Base-by-base conservation (phyloP, 2,888 invertebrate genomes). In the Pristionchus entomophagus region DNA sequence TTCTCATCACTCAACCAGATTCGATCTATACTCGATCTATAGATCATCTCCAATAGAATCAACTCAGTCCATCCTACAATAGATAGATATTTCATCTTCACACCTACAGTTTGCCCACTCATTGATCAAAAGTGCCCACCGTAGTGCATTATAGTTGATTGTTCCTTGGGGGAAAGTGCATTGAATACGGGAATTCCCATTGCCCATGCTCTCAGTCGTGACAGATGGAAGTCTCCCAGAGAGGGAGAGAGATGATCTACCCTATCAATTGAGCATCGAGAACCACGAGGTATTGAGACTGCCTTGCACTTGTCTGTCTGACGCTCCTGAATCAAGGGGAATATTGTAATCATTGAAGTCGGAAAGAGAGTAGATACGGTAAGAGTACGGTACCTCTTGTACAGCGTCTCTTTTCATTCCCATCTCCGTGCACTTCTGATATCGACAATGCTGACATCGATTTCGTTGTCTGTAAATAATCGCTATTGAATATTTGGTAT, bases 391-490 rank as follows among this genome's bases (percentile, higher is more conserved):
- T 81, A 81, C 80, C 56, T 81, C 80, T 17, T 81, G 80, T 0
- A 81, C 80, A 2, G 80, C 98, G 95, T 99, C 98, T 88, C 98
- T 95, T 94, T 98, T 98, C 98, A 99, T 99, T 62, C 98, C 98
- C 95, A 97, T 97, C 22, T 96, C 95, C 87, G 98, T 95, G 94
- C 98, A 99, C 95, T 99, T 99, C 95, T 98, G 97, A 94, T 98
- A 98, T 90, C 98, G 96, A 94, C 98, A 99, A 95, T 97, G 98
- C 95, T 99, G 98, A 93, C 98, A 99, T 87, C 98, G 96, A 94
- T 99, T 99, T 93, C 98, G 95, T 94, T 99, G 98, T 85, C 98
- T 95, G 94, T 98, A 98, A n/a, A n/a, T n/a, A n/a, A 95, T 99
- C 98, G 92, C 12, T 45, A 81, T 45, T 35, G 10, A 22, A n/a